Percentiles rank a stretch among this genome's conserved stretches.
phyloP scores from a whole-genome alignment of 2,888 invertebrate genomes.

The Amphiduros pacificus region DNA sequence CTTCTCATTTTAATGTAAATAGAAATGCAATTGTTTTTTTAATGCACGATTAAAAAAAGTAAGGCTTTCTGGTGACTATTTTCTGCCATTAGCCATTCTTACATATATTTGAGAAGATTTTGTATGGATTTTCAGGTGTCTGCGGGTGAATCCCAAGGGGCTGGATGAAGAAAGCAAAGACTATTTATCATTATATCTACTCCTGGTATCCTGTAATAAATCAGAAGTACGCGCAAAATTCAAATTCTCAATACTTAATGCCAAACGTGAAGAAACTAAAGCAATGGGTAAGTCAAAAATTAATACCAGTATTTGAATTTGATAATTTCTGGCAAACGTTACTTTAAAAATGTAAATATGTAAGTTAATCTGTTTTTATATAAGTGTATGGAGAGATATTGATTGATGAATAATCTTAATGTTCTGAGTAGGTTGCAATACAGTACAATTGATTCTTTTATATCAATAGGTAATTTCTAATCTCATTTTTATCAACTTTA shows the following conservation, averaged over 20 bases:
- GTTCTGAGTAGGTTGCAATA: no score
- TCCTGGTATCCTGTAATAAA: slow-evolving; percentile 99
- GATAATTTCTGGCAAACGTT: no score
- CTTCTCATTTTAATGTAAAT: no score
- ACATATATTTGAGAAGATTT: slow-evolving; percentile 17
- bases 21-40: no score
- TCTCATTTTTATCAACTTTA: no score
- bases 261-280: slow-evolving; percentile 99
- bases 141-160: slow-evolving; percentile 99
- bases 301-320: no score
- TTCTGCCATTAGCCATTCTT: slow-evolving; percentile 9
- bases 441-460: no score
- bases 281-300: slow-evolving; percentile 91
- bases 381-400: no score
- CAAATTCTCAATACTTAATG: slow-evolving; percentile 99
- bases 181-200: slow-evolving; percentile 96
- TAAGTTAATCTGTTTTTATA: no score
- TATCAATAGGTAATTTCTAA: no score
- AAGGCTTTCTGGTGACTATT: not conserved
- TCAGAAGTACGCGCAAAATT: slow-evolving; percentile 99
- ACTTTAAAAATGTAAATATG: no score
- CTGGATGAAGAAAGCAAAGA: slow-evolving; percentile 99
- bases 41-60: not conserved
- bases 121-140: slow-evolving; percentile 71
- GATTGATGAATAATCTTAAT: no score